Percentiles rank a stretch among this genome's conserved stretches.
Evolutionary conservation across 2,888 invertebrate species (phyloP).

Genomic region (Pteria penguin): DNA sequence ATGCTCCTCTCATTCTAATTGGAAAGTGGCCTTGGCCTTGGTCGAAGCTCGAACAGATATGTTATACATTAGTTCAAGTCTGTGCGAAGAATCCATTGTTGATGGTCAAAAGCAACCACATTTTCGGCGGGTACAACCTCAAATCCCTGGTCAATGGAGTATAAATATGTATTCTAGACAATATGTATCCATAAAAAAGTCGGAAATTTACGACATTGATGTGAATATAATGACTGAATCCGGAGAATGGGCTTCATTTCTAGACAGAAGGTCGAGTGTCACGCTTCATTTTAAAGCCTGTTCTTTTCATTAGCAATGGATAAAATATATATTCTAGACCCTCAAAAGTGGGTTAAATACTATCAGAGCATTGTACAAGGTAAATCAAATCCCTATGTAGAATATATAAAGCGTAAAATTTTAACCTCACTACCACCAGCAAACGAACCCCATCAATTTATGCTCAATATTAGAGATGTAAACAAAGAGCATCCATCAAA

Average conservation of each 20-base stretch:
- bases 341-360: constrained; percentile 28
- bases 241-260: constrained; percentile 21
- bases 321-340: constrained; percentile 28
- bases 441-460: not conserved
- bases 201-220: constrained; percentile 24
- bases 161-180: constrained; percentile 4
- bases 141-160: constrained; percentile 8
- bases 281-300: constrained; percentile 36
- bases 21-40: constrained; percentile 12
- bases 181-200: constrained; percentile 18
- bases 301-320: constrained; percentile 4
- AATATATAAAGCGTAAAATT: not conserved
- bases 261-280: constrained; percentile 19
- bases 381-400: constrained; percentile 18
- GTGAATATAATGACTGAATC: constrained; percentile 23
- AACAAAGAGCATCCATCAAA: not conserved
- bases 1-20: constrained; percentile 7
- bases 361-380: constrained; percentile 17
- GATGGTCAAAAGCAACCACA: constrained; percentile 26
- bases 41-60: not conserved
- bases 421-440: too few species aligned
- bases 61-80: constrained; percentile 21
- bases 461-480: not conserved
- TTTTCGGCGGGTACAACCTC: not conserved
- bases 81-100: constrained; percentile 32